Percentiles rank a stretch among this genome's conserved stretches.
Evolutionary conservation across 2,797 vertebrate genomes (phyloP).

Genomic region (Tenualosa ilisha): DNA sequence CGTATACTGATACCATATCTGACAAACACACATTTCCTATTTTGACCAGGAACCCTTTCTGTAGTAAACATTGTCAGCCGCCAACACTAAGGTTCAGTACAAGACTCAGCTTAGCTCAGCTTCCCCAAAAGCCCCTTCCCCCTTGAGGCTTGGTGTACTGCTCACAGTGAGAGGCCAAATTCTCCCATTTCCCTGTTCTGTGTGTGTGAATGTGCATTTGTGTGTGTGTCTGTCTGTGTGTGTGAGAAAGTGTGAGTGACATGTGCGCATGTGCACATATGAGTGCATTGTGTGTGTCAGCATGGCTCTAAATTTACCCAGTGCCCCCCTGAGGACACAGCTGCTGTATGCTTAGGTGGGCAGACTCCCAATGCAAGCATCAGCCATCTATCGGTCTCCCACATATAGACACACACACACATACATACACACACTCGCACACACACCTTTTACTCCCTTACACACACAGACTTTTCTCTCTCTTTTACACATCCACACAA

Average conservation of each 20-base stretch:
- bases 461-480: not conserved
- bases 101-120: not conserved
- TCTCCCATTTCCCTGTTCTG: not conserved
- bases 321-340: slow-evolving; percentile 43
- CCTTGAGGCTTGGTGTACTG: not conserved
- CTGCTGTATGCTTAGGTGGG: slow-evolving; percentile 31
- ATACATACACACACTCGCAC: slow-evolving; percentile 1
- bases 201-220: not conserved
- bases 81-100: not conserved
- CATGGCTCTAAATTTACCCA: slow-evolving; percentile 42
- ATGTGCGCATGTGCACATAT: not conserved
- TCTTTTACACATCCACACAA: not conserved
- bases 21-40: too few relatives aligned
- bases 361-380: slow-evolving; percentile 28
- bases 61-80: not conserved
- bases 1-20: too few relatives aligned
- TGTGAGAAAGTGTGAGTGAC: not conserved
- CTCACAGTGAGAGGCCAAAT: not conserved
- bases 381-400: not conserved
- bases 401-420: not conserved
- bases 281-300: slow-evolving; percentile 16
- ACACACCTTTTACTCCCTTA: not conserved
- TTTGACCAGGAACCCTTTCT: too few relatives aligned
- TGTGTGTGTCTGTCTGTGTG: not conserved
- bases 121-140: not conserved